These are phyloP conservation scores for Halcyon smyrnensis DNA, from an alignment of 2,797 vertebrate genomes.

Conservation along the genomic window DNA sequence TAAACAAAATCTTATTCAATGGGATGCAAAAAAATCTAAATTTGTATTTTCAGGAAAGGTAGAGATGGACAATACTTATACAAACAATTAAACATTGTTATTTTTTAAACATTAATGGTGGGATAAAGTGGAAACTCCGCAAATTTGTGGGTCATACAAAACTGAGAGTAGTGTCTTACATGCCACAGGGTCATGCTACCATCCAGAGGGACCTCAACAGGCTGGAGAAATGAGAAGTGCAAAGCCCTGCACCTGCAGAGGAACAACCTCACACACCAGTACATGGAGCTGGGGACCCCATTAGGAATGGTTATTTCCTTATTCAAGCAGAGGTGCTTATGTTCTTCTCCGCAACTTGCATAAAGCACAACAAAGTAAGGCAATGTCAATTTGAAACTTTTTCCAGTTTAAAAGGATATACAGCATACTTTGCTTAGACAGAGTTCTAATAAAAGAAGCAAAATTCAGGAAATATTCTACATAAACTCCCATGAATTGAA, in stretches of 20 bases:
- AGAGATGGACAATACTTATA: background rate
- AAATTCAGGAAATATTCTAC: background rate
- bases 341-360: background rate
- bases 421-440: background rate
- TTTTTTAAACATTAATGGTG: background rate
- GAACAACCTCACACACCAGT: background rate
- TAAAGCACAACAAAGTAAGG: background rate
- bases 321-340: background rate
- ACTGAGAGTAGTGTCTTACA: background rate
- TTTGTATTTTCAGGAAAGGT: background rate
- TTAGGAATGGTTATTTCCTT: background rate
- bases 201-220: background rate
- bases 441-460: background rate
- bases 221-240: background rate
- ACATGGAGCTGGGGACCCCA: too few species aligned
- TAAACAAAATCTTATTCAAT: background rate
- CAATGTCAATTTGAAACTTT: background rate
- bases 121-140: background rate
- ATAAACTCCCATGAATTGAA: background rate
- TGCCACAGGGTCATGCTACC: background rate
- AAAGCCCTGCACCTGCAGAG: background rate
- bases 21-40: background rate
- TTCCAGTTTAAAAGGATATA: background rate
- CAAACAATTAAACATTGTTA: background rate
- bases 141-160: background rate